A percentile compares a stretch with the other conserved stretches of the same genome.
phyloP scores from a whole-genome alignment of 2,888 invertebrate genomes.

The Luffia ferchaultella region DNA sequence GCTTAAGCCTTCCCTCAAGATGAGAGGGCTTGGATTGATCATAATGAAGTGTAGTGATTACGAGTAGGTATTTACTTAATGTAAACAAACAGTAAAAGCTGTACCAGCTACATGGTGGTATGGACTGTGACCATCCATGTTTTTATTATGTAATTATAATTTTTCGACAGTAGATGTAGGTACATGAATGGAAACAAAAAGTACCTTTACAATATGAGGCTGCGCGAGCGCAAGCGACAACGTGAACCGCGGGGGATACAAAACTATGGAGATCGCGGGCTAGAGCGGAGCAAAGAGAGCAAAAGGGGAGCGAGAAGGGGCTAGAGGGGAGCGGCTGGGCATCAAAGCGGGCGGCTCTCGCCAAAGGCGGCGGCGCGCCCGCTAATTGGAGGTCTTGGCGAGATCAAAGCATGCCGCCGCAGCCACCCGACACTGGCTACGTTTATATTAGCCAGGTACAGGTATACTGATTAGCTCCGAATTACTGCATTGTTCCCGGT shows the following conservation, averaged over 20 bases:
- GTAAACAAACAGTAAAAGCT: no score
- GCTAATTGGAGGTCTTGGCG: slow-evolving; percentile 60
- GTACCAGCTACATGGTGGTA: no score
- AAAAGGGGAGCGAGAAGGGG: slow-evolving; percentile 10
- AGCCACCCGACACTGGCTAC: slow-evolving; percentile 31
- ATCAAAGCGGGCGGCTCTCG: slow-evolving; percentile 48
- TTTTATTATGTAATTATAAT: no score
- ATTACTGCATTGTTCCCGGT: no score
- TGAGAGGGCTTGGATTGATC: no score
- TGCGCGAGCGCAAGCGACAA: slow-evolving; percentile 21
- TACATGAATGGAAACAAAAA: background rate
- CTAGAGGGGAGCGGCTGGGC: slow-evolving; percentile 24
- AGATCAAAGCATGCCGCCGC: slow-evolving; percentile 50
- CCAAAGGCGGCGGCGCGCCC: slow-evolving; percentile 57
- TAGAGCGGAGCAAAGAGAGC: no score
- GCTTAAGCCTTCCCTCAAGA: no score
- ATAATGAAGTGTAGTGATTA: no score
- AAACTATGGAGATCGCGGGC: no score
- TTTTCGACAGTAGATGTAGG: no score
- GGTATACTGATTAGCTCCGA: background rate
- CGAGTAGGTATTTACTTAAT: no score
- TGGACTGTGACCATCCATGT: no score
- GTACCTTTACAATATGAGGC: slow-evolving; percentile 6
- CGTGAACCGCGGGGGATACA: background rate
- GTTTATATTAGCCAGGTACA: slow-evolving; percentile 45